Base-by-base conservation (phyloP, 1,140 invertebrate species). In the Drosophila auraria region DNA sequence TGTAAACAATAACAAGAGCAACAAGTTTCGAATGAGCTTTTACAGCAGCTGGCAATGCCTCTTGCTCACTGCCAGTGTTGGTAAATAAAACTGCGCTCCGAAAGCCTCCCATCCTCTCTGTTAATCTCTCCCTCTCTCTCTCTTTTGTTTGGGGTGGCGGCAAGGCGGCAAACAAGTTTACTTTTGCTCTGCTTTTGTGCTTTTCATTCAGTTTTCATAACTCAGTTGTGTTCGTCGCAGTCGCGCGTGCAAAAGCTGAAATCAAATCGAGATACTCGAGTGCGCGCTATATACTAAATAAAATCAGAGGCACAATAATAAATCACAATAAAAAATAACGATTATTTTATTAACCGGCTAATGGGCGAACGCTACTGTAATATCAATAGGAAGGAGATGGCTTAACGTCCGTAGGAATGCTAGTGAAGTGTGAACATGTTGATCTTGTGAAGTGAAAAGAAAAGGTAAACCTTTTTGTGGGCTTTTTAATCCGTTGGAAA, bases 171-270 rank as follows among this genome's bases (percentile, higher is more conserved):
- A 73, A 75, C 77, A 79, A 79, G 77, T 78, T 78, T 79, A 71
- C 74, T 65, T 56, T 40, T 76, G 38, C 54, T 56, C 71, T 62
- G 81, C 64, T 72, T 83, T 70, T 66, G 83, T 83, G 84, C 79
- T 84, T 87, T 87, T 89, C 81, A 89, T 89, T 87, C 81, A 89
- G 66, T 89, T 83, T 89, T 79, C 70, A 61, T 73, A 73, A 54
- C 58, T 87, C 81, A 83, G 84, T 81, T 87, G 84, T 75, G 84
- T 87, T 87, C 84, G 83, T 81, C 56, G 84, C 78, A 38, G 87
- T 71, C 84, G 83, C 83, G 83, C 83, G 84, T 89, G 59, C 84
- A 89, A 87, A 89, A 89, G 84, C 73, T 84, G 65, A 78, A 60
- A 61, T 60, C 54, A 59, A 60, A 53, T 60, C 54, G 49, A 23